Base-by-base conservation (phyloP, 2,113 vertebrate genomes). In the Crotalus viridis region DNA sequence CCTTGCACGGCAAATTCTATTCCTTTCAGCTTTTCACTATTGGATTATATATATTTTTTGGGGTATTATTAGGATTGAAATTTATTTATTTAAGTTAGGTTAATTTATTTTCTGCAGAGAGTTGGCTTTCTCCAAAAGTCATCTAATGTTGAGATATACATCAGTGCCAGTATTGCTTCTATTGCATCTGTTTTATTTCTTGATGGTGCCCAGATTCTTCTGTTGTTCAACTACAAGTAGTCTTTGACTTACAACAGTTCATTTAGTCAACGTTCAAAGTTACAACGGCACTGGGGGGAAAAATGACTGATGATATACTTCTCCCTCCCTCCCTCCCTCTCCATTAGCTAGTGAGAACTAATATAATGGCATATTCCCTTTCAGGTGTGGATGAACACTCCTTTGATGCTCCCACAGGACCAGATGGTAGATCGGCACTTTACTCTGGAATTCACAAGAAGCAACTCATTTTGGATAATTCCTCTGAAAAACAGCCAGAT, bases 361-460 rank as follows among this genome's bases (percentile, higher is more conserved):
- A 96, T 85, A 21, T 91, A n/a, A 69, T 94, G 39, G 69, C 85
- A 95, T 95, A 92, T 10, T 96, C 88, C 87, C 59, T 61, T 92
- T 7, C 94, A 98, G 98, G 97, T 89, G 97, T 96, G 93, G 96
- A 97, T 97, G 99, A 99, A 91, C 97, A 98, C 15, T 97, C 97
- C 39, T 94, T 98, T 91, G 99, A 99, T 93, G 96, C 94, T 1
- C 95, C 98, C 56, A 97, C 98, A 0, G 95, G 96, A 91, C 98
- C 98, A 93, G 98, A 99, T 85, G 99, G 99, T 95, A 98, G 98
- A 95, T 95, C 98, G 0, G 98, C 99, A 91, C 98, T 99, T 91
- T 99, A 99, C 93, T 98, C 99, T 0, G 99, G 98, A 69, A 98
- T 99, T 95, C 98, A 99, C 95, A 99, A 99, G 98, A 99, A 99